phyloP scores from a whole-genome alignment of 2,113 vertebrate genomes.

The Gambusia affinis region DNA sequence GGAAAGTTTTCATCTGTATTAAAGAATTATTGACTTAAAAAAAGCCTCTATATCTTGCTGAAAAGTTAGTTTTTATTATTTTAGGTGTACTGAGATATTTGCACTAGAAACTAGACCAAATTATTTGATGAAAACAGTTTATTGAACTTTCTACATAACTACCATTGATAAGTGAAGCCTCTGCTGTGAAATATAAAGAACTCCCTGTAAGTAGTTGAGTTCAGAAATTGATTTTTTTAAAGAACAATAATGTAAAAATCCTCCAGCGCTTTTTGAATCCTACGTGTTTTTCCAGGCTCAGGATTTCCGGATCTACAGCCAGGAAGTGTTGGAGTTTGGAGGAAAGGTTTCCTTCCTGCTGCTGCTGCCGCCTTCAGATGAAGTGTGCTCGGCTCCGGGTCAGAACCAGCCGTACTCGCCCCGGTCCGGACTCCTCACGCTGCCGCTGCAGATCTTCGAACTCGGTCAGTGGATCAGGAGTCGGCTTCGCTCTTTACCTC shows the following conservation, averaged over 20 bases:
- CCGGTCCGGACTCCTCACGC: conserved; percentile 84
- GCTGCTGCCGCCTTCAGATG: conserved; percentile 88
- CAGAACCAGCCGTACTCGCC: conserved; percentile 89
- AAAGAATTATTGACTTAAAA: no score
- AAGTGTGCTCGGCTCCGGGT: conserved; percentile 88
- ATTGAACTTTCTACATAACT: background rate
- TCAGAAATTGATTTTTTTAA: background rate
- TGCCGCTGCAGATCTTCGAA: conserved; percentile 92
- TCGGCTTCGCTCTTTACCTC: background rate
- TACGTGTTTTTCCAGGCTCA: conserved; percentile 78
- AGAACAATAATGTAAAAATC: background rate
- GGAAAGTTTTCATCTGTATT: no score
- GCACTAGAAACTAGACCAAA: background rate
- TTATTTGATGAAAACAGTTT: no score
- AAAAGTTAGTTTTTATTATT: no score
- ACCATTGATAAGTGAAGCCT: background rate
- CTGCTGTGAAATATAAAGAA: background rate
- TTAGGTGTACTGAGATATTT: background rate
- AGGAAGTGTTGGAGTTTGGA: conserved; percentile 90
- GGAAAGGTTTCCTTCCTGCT: conserved; percentile 89
- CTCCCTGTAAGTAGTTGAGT: background rate
- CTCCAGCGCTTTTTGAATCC: background rate
- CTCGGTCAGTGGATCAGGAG: conserved; percentile 78
- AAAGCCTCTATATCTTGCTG: no score
- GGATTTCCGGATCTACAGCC: conserved; percentile 90